Evolutionary conservation across 2,113 vertebrate genomes (phyloP), one percentile per base, ranked within the genome.

Genomic region (Clinocottus analis): DNA sequence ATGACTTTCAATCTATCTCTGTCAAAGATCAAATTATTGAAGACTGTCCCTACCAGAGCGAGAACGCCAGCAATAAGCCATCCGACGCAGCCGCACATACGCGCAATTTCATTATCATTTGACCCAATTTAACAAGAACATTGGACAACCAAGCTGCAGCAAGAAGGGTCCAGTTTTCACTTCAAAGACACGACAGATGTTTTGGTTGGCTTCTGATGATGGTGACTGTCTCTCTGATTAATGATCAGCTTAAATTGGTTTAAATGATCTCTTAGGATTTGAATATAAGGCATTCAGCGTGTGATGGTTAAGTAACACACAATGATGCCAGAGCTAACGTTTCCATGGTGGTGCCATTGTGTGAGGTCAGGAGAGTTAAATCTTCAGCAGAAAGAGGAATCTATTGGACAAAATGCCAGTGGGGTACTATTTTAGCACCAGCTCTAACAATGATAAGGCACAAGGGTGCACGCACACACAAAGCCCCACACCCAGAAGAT

Each of bases 21-120:
- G 84, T 90, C 79, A 86, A 74, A 82, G n/a, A 85, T 88, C 35
- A 63, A 73, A 86, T 84, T 23, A 83, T 68, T 58, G n/a, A 67
- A 61, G 69, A 64, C 23, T 1, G 13, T 1, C 33, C 61, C 47
- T 39, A 51, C 47, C 25, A 39, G 29, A 79, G 49, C 13, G 60
- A 60, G 72, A 64, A 79, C 2, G 16, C 65, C 82, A 75, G 78
- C 64, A 75, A 76, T 39, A 82, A 80, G 43, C 55, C 55, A 21
- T 37, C 53, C 51, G 37, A 27, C 39, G 2, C 37, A 27, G n/a
- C 69, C 51, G 4, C 70, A 61, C 60, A 51, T 2, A 43, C 17
- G 1, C 56, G 31, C 51, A 73, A 55, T 63, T 33, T 71, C 55
- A 82, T 87, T 68, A 82, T 87, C 33, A 45, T 73, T 70, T 84